These are phyloP conservation scores for Fulica atra DNA, from an alignment of 2,113 vertebrate species.

Conservation along the genomic window DNA sequence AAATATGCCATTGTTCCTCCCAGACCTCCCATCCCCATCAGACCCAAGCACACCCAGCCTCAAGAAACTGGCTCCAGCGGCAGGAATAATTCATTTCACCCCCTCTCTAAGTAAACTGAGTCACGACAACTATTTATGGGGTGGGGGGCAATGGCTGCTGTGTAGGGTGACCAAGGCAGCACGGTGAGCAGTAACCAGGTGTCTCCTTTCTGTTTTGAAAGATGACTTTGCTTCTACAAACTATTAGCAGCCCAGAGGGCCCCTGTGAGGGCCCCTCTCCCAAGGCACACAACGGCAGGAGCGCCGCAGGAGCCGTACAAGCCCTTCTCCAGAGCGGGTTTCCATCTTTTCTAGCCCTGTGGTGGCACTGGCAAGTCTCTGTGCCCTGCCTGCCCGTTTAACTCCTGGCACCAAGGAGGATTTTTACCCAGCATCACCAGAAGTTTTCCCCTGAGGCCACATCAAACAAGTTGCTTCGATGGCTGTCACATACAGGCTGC, in stretches of 20 bases:
- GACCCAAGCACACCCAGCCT: background rate
- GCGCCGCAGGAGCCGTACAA: background rate
- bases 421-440: no score
- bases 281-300: background rate
- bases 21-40: background rate
- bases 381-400: no score
- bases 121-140: background rate
- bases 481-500: background rate
- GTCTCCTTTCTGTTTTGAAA: background rate
- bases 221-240: background rate
- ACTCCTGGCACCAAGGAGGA: no score
- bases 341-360: background rate
- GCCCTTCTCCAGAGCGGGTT: background rate
- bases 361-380: no score
- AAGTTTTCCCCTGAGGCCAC: no score
- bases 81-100: background rate
- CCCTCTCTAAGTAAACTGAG: background rate
- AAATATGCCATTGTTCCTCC: background rate
- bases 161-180: background rate
- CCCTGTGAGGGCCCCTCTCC: no score
- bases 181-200: background rate
- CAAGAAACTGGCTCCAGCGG: background rate
- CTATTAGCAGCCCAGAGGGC: background rate
- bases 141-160: background rate
- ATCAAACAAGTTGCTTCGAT: no score